These are phyloP conservation scores for Stylophora pistillata DNA, from an alignment of 64 coral and sea anemone species.

Conservation along the genomic window DNA sequence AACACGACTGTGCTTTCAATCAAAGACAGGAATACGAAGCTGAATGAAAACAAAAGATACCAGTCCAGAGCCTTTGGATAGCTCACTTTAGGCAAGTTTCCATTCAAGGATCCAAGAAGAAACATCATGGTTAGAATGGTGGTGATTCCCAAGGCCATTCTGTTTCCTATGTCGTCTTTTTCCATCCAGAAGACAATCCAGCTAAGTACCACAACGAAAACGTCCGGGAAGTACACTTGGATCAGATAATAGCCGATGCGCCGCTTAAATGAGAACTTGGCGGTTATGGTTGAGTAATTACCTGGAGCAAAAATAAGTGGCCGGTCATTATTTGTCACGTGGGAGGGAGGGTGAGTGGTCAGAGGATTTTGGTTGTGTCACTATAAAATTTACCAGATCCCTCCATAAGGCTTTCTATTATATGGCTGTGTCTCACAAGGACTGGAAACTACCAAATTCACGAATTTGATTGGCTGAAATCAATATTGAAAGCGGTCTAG, in stretches of 20 bases:
- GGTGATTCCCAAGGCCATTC: conserved; percentile 84
- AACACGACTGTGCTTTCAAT: conserved; percentile 76
- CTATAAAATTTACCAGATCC: no score
- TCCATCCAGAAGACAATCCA: conserved; percentile 99
- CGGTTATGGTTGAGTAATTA: conserved; percentile 62
- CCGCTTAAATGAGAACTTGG: conserved; percentile 61
- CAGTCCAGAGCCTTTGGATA: conserved; percentile 92
- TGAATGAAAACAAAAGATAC: conserved; percentile 75
- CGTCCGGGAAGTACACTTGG: conserved; percentile 82
- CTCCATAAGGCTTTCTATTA: no score
- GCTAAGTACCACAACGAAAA: conserved; percentile 78
- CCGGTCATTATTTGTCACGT: no score
- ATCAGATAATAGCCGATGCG: conserved; percentile 90
- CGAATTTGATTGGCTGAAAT: no score
- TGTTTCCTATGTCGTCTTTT: conserved; percentile 50
- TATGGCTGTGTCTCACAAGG: no score
- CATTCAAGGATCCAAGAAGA: conserved; percentile 73
- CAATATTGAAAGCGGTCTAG: no score
- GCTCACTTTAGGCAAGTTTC: conserved; percentile 85
- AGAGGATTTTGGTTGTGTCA: no score
- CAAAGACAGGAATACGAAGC: conserved; percentile 80
- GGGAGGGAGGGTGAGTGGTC: no score
- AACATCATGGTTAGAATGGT: conserved; percentile 86
- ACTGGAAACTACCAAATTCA: no score
- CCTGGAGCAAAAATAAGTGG: conserved; percentile 8